These are phyloP conservation scores for Astyanax mexicanus DNA, from an alignment of 2,797 vertebrate species.

Conservation along the genomic window DNA sequence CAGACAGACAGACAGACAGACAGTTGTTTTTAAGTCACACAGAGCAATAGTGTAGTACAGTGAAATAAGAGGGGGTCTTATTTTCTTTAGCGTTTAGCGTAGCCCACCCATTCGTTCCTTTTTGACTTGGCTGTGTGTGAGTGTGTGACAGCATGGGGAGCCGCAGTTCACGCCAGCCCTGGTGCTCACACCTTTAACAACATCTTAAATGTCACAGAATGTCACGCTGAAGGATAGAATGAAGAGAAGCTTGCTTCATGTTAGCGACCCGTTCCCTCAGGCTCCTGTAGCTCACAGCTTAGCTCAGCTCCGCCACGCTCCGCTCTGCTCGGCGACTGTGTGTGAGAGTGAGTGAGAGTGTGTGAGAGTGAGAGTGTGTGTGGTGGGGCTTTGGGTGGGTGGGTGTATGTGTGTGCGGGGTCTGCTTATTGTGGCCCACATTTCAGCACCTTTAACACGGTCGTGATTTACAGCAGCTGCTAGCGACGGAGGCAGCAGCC, in stretches of 20 bases:
- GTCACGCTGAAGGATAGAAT: constrained; percentile 79
- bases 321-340: no score
- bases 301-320: not conserved
- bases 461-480: constrained; percentile 75
- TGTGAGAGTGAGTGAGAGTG: constrained; percentile 27
- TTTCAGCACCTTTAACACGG: constrained; percentile 66
- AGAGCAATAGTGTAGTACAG: no score
- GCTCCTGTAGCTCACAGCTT: constrained; percentile 13
- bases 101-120: constrained; percentile 68
- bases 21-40: constrained; percentile 29
- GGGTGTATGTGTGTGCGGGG: constrained; percentile 16
- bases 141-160: constrained; percentile 67
- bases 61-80: constrained; percentile 37
- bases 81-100: constrained; percentile 58
- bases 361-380: not conserved
- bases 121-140: constrained; percentile 69
- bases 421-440: constrained; percentile 70
- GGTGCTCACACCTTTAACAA: constrained; percentile 79
- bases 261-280: constrained; percentile 34
- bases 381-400: not conserved
- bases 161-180: constrained; percentile 63
- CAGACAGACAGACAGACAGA: no score
- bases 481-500: constrained; percentile 53
- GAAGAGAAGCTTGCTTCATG: constrained; percentile 39
- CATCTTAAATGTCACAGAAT: constrained; percentile 87